Conservation (phyloP, 2,888 invertebrate genomes). For the Rugalucina vietnamica region DNA sequence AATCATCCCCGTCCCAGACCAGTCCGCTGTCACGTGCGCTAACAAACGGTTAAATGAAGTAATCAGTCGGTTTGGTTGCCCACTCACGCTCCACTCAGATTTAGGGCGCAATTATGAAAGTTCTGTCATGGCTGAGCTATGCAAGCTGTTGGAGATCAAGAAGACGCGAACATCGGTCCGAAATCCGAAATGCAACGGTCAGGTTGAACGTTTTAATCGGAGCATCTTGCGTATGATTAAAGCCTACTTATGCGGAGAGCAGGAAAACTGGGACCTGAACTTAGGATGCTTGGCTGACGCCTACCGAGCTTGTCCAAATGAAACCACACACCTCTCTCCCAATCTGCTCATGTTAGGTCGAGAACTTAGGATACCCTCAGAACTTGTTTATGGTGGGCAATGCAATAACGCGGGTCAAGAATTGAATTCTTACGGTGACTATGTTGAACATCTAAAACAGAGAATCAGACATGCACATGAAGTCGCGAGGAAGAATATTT, state of each 20-base stretch:
- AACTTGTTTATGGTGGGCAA: too few relatives aligned
- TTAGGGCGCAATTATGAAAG: not conserved
- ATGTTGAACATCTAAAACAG: not conserved
- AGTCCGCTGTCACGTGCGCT: not conserved
- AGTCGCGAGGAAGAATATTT: not conserved
- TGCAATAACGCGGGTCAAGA: too few relatives aligned
- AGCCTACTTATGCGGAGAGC: constrained; percentile 13
- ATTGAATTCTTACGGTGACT: too few relatives aligned
- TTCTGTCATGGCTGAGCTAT: not conserved
- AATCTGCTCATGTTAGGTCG: too few relatives aligned
- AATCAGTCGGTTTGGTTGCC: not conserved
- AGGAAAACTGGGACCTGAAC: not conserved
- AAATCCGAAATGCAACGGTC: not conserved
- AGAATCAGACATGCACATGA: not conserved
- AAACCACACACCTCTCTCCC: too few relatives aligned
- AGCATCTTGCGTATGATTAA: not conserved
- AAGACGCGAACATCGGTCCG: not conserved
- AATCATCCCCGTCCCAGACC: not conserved
- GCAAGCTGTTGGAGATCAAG: not conserved
- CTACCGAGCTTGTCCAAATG: too few relatives aligned
- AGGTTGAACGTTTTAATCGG: not conserved
- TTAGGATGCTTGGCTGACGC: constrained; percentile 2
- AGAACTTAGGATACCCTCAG: too few relatives aligned
- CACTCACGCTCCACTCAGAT: not conserved
- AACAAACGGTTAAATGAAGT: not conserved